These are phyloP conservation scores for Pachymerium ferrugineum DNA, from an alignment of 2,888 invertebrate species.

Conservation along the genomic window DNA sequence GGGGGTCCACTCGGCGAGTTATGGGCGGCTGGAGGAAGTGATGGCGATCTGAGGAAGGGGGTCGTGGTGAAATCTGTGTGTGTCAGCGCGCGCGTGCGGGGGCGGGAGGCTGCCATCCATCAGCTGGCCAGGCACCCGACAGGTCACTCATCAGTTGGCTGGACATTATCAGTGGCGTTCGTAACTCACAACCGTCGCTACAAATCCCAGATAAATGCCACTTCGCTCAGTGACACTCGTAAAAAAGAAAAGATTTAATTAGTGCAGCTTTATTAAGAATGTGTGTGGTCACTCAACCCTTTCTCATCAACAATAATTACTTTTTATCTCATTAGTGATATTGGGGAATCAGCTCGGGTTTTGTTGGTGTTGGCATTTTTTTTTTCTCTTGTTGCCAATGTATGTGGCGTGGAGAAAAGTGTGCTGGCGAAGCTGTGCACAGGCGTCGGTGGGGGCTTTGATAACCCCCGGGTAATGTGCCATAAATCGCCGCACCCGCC, in stretches of 20 bases:
- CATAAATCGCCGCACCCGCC: conserved; percentile 28
- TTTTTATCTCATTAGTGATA: background rate
- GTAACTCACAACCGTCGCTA: conserved; percentile 28
- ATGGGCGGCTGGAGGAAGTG: background rate
- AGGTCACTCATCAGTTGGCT: conserved; percentile 30
- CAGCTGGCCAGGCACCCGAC: conserved; percentile 9
- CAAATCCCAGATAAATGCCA: conserved; percentile 32
- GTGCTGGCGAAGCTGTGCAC: background rate
- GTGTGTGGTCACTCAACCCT: background rate
- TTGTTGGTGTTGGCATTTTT: background rate
- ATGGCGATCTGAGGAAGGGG: background rate
- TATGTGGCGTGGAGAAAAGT: background rate
- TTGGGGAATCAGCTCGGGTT: background rate
- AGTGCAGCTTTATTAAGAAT: background rate
- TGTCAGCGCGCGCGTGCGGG: conserved; percentile 2
- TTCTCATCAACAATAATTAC: background rate
- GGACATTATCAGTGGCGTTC: conserved; percentile 29
- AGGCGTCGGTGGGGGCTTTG: conserved; percentile 27
- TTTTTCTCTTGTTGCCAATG: no score
- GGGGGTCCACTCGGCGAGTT: background rate
- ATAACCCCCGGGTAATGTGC: conserved; percentile 18
- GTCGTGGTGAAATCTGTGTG: background rate
- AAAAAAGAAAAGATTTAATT: background rate
- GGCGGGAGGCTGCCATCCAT: conserved; percentile 18
- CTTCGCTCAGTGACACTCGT: background rate